Evolutionary conservation across 2,888 invertebrate genomes (phyloP), one percentile per base, ranked within the genome.

Genomic region (Papilio protenor): DNA sequence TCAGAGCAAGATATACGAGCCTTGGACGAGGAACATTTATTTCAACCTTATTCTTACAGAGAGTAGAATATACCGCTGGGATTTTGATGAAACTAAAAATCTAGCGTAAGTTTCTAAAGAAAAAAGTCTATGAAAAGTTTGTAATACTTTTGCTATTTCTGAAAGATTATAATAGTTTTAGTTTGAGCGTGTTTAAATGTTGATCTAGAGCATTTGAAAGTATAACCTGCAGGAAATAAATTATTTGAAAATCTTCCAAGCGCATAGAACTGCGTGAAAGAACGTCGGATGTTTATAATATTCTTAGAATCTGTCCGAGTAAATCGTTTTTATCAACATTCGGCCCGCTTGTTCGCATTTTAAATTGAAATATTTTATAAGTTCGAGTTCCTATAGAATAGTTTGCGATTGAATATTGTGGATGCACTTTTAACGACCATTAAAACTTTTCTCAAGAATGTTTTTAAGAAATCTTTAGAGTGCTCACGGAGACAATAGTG

Each of bases 381-480:
- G 23, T 78, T 78, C 27, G 47, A 64, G n/a, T 47, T 71, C 45
- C 27, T 64, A 55, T 75, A 55, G 64, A 8, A 64, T 75, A 78
- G 75, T 75, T 77, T 61, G 64, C 71, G 71, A 72, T 75, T 40
- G 64, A 61, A 72, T 72, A 75, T 75, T 74, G 71, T 64, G 52
- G 55, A 71, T 64, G 61, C 55, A 78, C 55, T 78, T 75, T 78
- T 78, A 75, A 75, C 64, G 72, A 75, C 64, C 71, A 72, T 75
- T 72, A 78, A 71, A 78, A 78, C 71, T 75, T 75, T 61, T 57
- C 40, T 55, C 21, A 14, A 27, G 49, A 64, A 78, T 52, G 45
- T 23, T 27, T 47, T 47, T 23, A 64, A 64, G 27, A 45, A 49
- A 69, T 69, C 27, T 74, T 49, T 55, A 18, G 4, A 59, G 59